Conservation (phyloP, 2,113 vertebrate species). For the Bubo scandiacus region DNA sequence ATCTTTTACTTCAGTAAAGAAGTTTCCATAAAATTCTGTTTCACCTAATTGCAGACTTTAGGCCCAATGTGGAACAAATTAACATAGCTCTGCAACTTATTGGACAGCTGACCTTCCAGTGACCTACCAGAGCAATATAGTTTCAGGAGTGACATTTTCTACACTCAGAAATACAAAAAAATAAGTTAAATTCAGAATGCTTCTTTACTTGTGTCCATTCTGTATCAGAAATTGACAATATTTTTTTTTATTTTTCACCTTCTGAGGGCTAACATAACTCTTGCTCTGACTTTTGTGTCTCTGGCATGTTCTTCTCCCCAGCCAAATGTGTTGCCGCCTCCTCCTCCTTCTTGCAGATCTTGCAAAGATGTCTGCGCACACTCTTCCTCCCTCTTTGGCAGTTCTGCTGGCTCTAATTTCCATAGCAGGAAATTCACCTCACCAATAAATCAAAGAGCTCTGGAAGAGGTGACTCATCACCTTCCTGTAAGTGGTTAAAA, state of each 20-base stretch:
- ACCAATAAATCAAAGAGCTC: conserved; percentile 7
- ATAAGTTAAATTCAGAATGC: not conserved
- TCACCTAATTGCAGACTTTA: not conserved
- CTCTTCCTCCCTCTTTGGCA: not conserved
- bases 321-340: not conserved
- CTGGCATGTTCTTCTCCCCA: not conserved
- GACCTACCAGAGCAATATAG: not conserved
- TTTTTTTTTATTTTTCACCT: not conserved
- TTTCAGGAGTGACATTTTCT: not conserved
- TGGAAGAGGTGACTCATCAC: conserved; percentile 28
- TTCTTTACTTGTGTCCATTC: not conserved
- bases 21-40: not conserved
- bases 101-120: conserved; percentile 15
- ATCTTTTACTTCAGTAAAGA: not conserved
- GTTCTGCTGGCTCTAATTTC: not conserved
- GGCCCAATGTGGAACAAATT: conserved; percentile 35
- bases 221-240: not conserved
- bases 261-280: not conserved
- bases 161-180: not conserved
- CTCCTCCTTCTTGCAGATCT: not conserved
- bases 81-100: not conserved
- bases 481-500: conserved; percentile 36
- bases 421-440: conserved; percentile 29
- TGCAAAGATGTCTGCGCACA: not conserved
- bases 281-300: not conserved